phyloP scores from a whole-genome alignment of 2,797 vertebrate species.

The Sylvia borin region DNA sequence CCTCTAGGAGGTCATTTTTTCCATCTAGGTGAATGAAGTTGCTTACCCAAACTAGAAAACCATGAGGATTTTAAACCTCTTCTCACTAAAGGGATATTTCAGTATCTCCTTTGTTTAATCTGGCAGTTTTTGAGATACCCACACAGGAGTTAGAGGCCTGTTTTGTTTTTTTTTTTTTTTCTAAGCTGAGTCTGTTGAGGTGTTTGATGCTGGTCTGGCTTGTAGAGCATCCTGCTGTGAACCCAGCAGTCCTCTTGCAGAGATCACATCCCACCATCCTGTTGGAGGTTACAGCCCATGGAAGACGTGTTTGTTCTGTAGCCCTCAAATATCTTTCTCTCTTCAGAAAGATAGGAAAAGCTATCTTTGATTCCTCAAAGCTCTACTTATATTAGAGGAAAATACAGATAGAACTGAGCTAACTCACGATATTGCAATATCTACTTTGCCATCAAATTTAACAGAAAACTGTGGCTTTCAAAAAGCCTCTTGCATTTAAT shows the following conservation, averaged over 20 bases:
- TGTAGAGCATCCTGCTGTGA: background rate
- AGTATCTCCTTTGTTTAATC: background rate
- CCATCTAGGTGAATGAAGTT: background rate
- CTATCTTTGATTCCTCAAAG: background rate
- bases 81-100: background rate
- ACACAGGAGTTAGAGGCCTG: background rate
- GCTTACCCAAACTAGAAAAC: background rate
- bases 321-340: background rate
- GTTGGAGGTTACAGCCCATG: background rate
- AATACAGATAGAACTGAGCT: background rate
- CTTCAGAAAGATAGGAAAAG: background rate
- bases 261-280: background rate
- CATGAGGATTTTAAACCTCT: background rate
- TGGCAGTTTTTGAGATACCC: background rate
- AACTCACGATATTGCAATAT: background rate
- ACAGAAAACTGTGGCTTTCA: background rate
- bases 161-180: too few relatives aligned
- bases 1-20: constrained; percentile 5
- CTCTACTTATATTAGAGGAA: background rate
- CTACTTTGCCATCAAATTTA: background rate
- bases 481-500: background rate
- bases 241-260: background rate
- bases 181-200: background rate
- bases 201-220: background rate
- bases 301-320: background rate